Evolutionary conservation across 2,113 vertebrate genomes (phyloP), one percentile per base, ranked within the genome.

Genomic region (Chunga burmeisteri): DNA sequence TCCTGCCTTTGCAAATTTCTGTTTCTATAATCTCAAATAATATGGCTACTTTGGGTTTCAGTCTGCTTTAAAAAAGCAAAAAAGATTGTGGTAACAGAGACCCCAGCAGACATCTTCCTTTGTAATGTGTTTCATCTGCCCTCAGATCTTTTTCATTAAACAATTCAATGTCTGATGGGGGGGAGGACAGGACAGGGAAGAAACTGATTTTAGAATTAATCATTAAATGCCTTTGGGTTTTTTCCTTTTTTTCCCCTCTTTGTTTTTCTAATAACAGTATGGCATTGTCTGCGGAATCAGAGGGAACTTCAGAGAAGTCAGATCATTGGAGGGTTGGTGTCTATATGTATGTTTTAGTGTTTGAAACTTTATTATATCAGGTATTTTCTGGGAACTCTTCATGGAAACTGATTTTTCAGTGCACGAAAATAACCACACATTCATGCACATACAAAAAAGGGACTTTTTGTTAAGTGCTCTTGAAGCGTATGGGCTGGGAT

Each of bases 121-220:
- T 93, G 21, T 32, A 36, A 68, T 0, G 2, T 61, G 36, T 15
- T 85, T 82, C 7, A 0, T 72, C 47, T 72, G 34, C 27, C 22
- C 49, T 88, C 63, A 81, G 75, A 92, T 74, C 50, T 88, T 73
- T 71, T 71, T 58, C 26, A 88, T 80, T 70, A 88, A 88, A 83
- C 53, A 73, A 30, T 77, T 89, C 42, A 50, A 26, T 62, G 50
- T 63, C 70, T 88, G 63, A 83, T n/a, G 53, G 2, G 38, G n/a
- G n/a, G 72, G 58, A 56, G 46, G 70, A 55, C 12, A 80, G 16
- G 9, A 75, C n/a, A 79, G 22, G 32, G 30, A 78, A 81, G 55
- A 84, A 86, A 94, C 59, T 66, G 25, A 88, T 95, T 88, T 91
- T 78, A 84, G 32, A 88, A 95, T 88, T 95, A 46, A 83, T 86